Base-by-base conservation (phyloP, 2,888 invertebrate species). In the Melitaea athalia region DNA sequence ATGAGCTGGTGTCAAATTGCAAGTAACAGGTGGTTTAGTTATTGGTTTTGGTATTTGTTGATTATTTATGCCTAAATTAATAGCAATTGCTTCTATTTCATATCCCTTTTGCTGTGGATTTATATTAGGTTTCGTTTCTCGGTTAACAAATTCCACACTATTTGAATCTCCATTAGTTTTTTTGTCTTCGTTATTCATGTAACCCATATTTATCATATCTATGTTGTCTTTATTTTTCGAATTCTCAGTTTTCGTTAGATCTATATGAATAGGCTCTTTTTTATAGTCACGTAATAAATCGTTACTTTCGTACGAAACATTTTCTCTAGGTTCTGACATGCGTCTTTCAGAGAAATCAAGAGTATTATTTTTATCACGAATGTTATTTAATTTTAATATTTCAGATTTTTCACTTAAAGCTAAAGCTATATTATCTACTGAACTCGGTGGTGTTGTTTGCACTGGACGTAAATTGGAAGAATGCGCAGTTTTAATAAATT, bases 121-220 rank as follows among this genome's bases (percentile, higher is more conserved):
- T n/a, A 80, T 64, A 71, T 75, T 81, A 6, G 79, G 52, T 79
- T 87, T 89, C 0, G 78, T 38, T 24, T 91, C 88, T 73, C 84
- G 79, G 15, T 77, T 62, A 31, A 81, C 74, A 55, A 79, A 80
- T 67, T 77, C 83, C 42, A 79, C 75, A 52, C 85, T 81, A 71
- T 83, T 84, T 15, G 72, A 70, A 49, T 89, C 88, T 45, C 74
- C 79, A 68, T 78, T 82, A 72, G 72, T 81, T 69, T 86, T 80
- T 67, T 87, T 82, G 31, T 89, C 90, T 3, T 92, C 92, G 6
- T 86, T 79, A 71, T 88, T 89, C 81, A 91, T 84, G 73, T 93
- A 93, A 5, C 93, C 92, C 91, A 93, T 91, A 74, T 92, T 93
- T 2, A 93, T 84, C 91, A 93, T 91, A 75, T 93, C 93, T 50